Evolutionary conservation across 2,113 vertebrate species (phyloP).

Genomic region (Alexandromys fortis): DNA sequence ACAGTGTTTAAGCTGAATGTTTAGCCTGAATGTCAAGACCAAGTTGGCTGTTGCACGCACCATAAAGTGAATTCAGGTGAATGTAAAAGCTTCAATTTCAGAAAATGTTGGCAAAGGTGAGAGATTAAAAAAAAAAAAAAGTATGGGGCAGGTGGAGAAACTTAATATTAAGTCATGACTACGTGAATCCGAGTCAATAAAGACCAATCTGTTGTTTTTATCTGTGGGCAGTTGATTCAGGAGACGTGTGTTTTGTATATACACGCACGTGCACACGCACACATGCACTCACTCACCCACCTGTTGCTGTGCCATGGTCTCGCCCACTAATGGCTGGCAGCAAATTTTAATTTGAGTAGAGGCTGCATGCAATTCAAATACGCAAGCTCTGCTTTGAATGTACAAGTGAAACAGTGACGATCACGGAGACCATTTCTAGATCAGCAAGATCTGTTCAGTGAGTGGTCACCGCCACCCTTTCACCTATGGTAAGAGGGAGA

Average conservation of each 20-base stretch:
- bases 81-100: background rate
- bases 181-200: background rate
- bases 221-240: background rate
- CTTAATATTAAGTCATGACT: background rate
- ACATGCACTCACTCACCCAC: background rate
- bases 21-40: background rate
- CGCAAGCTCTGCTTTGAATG: background rate
- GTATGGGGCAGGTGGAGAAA: background rate
- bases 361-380: background rate
- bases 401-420: background rate
- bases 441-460: background rate
- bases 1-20: background rate
- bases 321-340: background rate
- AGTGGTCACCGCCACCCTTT: background rate
- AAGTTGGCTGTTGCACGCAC: background rate
- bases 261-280: background rate
- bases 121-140: no score
- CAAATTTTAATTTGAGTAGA: constrained; percentile 2
- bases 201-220: background rate
- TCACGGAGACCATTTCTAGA: constrained; percentile 14
- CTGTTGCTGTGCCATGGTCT: background rate
- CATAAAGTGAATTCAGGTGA: background rate
- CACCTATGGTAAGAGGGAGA: background rate
- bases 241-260: background rate
- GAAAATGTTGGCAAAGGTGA: background rate